Evolutionary conservation across 2,888 invertebrate species (phyloP).

Genomic region (Digitonthophagus gazella): DNA sequence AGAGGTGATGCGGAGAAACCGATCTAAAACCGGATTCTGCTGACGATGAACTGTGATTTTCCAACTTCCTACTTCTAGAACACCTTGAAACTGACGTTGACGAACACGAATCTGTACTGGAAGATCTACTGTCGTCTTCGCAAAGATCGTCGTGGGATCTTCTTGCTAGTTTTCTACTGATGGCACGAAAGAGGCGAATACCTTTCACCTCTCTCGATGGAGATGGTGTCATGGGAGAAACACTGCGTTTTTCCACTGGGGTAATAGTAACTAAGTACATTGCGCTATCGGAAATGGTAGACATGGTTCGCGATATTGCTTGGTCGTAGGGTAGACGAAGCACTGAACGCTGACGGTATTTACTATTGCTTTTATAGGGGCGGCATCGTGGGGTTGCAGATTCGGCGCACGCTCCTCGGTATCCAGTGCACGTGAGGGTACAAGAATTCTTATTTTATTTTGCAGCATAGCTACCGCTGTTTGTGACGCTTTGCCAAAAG

Average conservation of each 20-base stretch:
- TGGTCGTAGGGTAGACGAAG: conserved; percentile 22
- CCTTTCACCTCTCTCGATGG: conserved; percentile 59
- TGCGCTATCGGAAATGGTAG: conserved; percentile 34
- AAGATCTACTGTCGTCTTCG: conserved; percentile 52
- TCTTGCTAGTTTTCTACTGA: conserved; percentile 63
- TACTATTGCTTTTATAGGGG: conserved; percentile 42
- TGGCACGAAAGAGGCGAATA: conserved; percentile 63
- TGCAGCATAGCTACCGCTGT: background rate
- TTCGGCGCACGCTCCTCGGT: conserved; percentile 35
- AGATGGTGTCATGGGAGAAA: conserved; percentile 55
- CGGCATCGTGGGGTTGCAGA: conserved; percentile 39
- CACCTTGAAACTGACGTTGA: conserved; percentile 45
- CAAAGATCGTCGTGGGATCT: conserved; percentile 53
- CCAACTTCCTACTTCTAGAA: conserved; percentile 37
- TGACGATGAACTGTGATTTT: conserved; percentile 34
- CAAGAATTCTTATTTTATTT: background rate
- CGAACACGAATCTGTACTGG: conserved; percentile 51
- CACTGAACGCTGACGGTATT: conserved; percentile 36
- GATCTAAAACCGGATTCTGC: conserved; percentile 45
- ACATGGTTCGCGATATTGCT: conserved; percentile 4
- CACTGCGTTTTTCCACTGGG: conserved; percentile 43
- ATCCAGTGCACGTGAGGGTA: conserved; percentile 23
- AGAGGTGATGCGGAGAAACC: conserved; percentile 52
- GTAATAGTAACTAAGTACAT: conserved; percentile 40
- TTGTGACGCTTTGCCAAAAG: no score